phyloP scores from a whole-genome alignment of 2,888 invertebrate species.

The Fragum fragum region DNA sequence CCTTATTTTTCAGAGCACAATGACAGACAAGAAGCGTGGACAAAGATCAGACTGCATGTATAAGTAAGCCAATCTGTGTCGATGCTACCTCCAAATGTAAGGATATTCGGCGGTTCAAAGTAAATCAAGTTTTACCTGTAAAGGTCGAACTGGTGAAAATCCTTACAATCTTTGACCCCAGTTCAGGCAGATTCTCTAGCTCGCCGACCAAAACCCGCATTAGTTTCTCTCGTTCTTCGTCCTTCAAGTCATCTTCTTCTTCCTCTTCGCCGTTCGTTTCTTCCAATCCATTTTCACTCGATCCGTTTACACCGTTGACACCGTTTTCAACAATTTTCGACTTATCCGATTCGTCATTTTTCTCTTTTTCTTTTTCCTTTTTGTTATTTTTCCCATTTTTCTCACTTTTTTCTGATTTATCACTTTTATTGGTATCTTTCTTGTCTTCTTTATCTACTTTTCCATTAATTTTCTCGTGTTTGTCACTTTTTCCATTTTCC shows the following conservation, averaged over 20 bases:
- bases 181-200: conserved; percentile 94
- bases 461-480: conserved; percentile 4
- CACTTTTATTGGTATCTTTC: conserved; percentile 29
- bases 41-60: too few relatives aligned
- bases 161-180: conserved; percentile 98
- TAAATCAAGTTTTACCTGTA: conserved; percentile 91
- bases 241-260: conserved; percentile 56
- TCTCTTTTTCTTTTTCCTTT: conserved; percentile 32
- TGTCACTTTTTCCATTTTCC: conserved; percentile 3
- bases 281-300: conserved; percentile 56
- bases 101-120: too few relatives aligned
- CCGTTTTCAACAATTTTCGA: conserved; percentile 31
- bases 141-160: conserved; percentile 99
- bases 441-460: conserved; percentile 34
- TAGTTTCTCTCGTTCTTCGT: conserved; percentile 76
- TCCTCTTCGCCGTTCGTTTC: conserved; percentile 50
- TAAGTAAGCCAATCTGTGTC: too few relatives aligned
- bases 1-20: too few relatives aligned
- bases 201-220: conserved; percentile 73
- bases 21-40: too few relatives aligned
- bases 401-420: conserved; percentile 43
- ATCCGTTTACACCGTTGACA: background rate
- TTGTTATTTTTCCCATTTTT: conserved; percentile 30
- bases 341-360: conserved; percentile 18
- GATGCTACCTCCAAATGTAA: too few relatives aligned